Base-by-base conservation (phyloP, 2,888 invertebrate genomes). In the Therioaphis trifolii region DNA sequence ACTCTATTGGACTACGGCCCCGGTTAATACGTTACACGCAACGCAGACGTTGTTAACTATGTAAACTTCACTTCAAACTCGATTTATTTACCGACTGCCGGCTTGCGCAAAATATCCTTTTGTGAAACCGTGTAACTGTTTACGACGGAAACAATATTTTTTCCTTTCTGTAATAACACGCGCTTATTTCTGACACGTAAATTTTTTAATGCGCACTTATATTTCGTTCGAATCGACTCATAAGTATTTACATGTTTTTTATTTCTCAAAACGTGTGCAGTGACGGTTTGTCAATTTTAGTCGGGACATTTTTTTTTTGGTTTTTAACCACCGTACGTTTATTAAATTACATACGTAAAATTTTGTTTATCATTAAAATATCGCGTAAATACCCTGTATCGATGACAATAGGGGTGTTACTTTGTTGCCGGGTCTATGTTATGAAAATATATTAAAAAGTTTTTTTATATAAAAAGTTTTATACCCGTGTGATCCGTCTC, bases 401-500 rank as follows among this genome's bases (percentile, higher is more conserved):
- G 74, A 75, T 43, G 58, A 61, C 75, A 43, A 43, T 61, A 14
- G 43, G 27, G 18, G 43, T 5, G 18, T n/a, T 3, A 3, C 7
- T 40, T 75, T 61, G 27, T 18, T 75, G 40, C 27, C 27, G 18
- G 27, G 27, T 63, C 15, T 29, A 46, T 29, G 9, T 27, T 27
- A n/a, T 43, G 11, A 7, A 27, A 18, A 61, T n/a, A 27, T 5
- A 14, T 29, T 29, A 75, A 15, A 58, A 58, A 58, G 24, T 40
- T 68, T 21, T 74, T 55, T 74, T 21, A 63, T 46, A 27, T 61
- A 14, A 61, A 75, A 76, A 63, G 29, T 76, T 29, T n/a, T 46
- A 43, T n/a, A n/a, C 29, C 63, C 0, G 43, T 63, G 61, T 61
- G 40, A 76, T 76, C 61, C 29, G n/a, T 63, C n/a, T 63, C 43